Conservation (phyloP, 1,140 invertebrate species). For the Polypedilum vanderplanki region DNA sequence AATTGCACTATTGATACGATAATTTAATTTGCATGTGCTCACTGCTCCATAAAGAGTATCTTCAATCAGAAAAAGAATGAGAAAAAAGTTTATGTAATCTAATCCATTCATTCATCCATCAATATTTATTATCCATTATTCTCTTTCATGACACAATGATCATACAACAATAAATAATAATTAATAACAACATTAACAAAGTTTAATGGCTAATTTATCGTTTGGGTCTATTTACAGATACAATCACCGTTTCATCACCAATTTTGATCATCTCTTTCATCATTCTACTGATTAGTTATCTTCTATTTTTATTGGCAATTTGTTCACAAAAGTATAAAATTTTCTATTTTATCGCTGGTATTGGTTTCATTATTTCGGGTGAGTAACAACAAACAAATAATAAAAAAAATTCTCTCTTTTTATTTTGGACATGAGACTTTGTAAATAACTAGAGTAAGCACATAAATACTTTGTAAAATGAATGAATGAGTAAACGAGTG, state of each 20-base stretch:
- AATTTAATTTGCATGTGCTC: not conserved
- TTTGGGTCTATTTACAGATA: slow-evolving; percentile 48
- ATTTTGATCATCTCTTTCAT: slow-evolving; percentile 57
- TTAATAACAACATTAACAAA: not conserved
- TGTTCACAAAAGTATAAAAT: slow-evolving; percentile 52
- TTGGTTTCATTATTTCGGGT: slow-evolving; percentile 61
- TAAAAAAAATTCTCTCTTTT: no score
- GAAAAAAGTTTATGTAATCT: no score
- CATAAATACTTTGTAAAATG: no score
- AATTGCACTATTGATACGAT: not conserved
- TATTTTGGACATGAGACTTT: no score
- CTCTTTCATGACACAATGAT: no score
- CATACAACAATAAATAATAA: not conserved
- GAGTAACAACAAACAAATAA: slow-evolving; percentile 29
- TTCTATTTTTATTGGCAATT: slow-evolving; percentile 54
- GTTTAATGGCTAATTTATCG: slow-evolving; percentile 11
- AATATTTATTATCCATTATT: no score
- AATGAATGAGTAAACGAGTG: no score
- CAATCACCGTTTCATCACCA: slow-evolving; percentile 57
- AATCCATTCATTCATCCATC: no score
- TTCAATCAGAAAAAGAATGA: no score
- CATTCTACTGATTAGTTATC: slow-evolving; percentile 53
- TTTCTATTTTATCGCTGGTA: slow-evolving; percentile 58
- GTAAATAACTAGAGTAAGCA: no score
- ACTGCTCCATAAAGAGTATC: not conserved